These are phyloP conservation scores for Melanerpes formicivorus DNA, from an alignment of 2,113 vertebrate genomes.

Conservation along the genomic window DNA sequence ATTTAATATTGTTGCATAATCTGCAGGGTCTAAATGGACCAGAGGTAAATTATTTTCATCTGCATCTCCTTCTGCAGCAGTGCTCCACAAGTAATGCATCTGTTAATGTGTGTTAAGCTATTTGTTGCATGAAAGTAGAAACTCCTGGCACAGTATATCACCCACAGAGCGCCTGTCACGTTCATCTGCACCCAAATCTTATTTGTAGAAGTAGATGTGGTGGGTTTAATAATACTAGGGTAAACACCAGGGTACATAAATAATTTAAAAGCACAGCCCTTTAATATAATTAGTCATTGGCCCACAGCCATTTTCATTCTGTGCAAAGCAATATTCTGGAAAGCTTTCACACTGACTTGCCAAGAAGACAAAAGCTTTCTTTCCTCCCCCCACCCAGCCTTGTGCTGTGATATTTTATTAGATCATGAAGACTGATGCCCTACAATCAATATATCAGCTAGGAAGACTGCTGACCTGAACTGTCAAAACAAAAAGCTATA, in stretches of 20 bases:
- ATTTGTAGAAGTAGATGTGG: slow-evolving; percentile 31
- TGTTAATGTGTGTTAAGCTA: slow-evolving; percentile 1
- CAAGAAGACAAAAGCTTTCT: slow-evolving; percentile 52
- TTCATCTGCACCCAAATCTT: slow-evolving; percentile 37
- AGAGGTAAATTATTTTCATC: slow-evolving; percentile 19
- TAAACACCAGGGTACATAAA: slow-evolving; percentile 41
- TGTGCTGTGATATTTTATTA: slow-evolving; percentile 64
- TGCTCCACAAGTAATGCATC: background rate
- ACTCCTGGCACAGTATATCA: slow-evolving; percentile 19
- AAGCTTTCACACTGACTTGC: slow-evolving; percentile 46
- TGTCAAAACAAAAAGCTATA: slow-evolving; percentile 66
- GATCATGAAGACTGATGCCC: slow-evolving; percentile 55
- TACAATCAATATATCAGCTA: slow-evolving; percentile 70
- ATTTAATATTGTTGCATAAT: background rate
- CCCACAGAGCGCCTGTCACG: slow-evolving; percentile 15
- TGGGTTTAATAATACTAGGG: slow-evolving; percentile 43
- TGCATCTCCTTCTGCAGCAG: slow-evolving; percentile 7
- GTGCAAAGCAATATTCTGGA: slow-evolving; percentile 38
- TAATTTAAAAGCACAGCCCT: slow-evolving; percentile 50
- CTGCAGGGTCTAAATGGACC: background rate
- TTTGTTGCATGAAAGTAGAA: slow-evolving; percentile 18
- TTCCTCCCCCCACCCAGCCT: background rate
- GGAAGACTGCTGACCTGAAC: slow-evolving; percentile 66
- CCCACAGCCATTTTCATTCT: slow-evolving; percentile 48
- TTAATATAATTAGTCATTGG: slow-evolving; percentile 57